phyloP scores from a whole-genome alignment of 2,888 invertebrate species.

The Papilio elwesi region DNA sequence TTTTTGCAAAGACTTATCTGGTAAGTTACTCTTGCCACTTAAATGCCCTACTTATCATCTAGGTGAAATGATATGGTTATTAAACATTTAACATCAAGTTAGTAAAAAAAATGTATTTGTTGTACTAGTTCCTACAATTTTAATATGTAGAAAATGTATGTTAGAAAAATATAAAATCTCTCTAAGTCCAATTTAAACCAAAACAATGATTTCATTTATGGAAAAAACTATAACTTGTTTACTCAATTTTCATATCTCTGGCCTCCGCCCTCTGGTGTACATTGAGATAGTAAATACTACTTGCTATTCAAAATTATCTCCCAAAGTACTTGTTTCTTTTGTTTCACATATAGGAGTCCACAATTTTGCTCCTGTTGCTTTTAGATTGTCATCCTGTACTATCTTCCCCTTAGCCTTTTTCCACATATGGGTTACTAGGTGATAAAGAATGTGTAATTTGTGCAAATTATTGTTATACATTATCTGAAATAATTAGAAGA shows the following conservation, averaged over 20 bases:
- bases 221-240: neutral
- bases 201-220: neutral
- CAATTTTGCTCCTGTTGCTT: no score
- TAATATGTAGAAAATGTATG: no score
- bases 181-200: neutral
- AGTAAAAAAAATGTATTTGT: neutral
- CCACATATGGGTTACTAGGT: no score
- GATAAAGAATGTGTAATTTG: no score
- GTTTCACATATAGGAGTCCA: no score
- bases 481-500: no score
- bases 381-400: no score
- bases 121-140: neutral
- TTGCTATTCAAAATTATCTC: no score
- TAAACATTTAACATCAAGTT: slow-evolving; percentile 50
- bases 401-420: no score
- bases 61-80: slow-evolving; percentile 66
- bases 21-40: slow-evolving; percentile 40
- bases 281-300: neutral
- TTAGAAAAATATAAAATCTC: neutral
- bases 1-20: slow-evolving; percentile 8
- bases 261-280: neutral
- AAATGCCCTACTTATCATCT: slow-evolving; percentile 60
- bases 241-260: neutral
- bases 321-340: no score
- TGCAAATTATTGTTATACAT: no score